Base-by-base conservation (phyloP, 2,113 vertebrate species). In the Myxocyprinus asiaticus region DNA sequence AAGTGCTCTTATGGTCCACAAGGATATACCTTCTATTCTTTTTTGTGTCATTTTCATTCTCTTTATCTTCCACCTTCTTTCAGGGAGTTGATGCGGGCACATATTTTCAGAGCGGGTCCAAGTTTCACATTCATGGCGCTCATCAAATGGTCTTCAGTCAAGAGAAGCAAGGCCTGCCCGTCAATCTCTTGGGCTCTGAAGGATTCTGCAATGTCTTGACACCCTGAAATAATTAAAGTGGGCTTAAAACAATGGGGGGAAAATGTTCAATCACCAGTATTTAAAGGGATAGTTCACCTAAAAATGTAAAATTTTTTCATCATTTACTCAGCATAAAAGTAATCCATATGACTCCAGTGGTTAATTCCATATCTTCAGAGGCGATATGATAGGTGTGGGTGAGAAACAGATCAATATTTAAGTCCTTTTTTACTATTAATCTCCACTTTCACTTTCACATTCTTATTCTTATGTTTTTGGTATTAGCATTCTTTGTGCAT, bases 91-190 rank as follows among this genome's bases (percentile, higher is more conserved):
- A 99, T 99, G 82, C 96, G 96, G 83, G 98, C 98, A 72, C 97
- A 99, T 86, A 99, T 99, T 92, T 99, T 99, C 61, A 99, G 91
- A 0, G 98, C 97, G 1, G 98, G 98, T 14, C 98, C 98, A 80
- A 99, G 92, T 90, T 99, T 99, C 88, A 99, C 96, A 91, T 98
- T 99, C 97, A 99, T 98, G 89, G 96, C 96, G 88, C 95, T 97
- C 97, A 99, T 98, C 74, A 99, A 94, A 80, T 99, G 98, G 88
- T 99, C 97, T 88, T 99, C 98, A 59, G 98, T 99, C 78, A 99
- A 90, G 76, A 99, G 92, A 75, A 99, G 96, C 87, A 99, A 94
- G 73, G 98, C 98, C 86, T 99, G 98, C 69, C 98, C 98, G 86
- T 99, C 98, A 65, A 99, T 99, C 92, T 99, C 98, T 90, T 99